Evolutionary conservation across 2,113 vertebrate species (phyloP).

Genomic region (Cromileptes altivelis): DNA sequence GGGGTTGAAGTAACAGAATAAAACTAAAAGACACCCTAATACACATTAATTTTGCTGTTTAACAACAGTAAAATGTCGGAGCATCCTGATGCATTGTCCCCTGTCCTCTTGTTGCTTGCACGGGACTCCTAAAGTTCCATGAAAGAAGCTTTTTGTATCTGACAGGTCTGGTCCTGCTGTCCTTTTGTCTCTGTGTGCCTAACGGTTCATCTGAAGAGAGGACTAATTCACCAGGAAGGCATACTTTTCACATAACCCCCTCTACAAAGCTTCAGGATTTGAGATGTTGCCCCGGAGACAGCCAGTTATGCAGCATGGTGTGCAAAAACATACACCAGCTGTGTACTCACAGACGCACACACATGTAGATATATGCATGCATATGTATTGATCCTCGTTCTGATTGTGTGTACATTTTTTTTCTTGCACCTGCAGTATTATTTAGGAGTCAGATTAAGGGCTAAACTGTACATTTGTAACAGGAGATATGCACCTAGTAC

Average conservation of each 20-base stretch:
- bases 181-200: constrained; percentile 46
- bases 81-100: not conserved
- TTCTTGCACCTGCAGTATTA: not conserved
- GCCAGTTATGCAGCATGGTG: constrained; percentile 14
- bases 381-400: not conserved
- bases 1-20: not conserved
- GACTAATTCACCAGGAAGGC: constrained; percentile 55
- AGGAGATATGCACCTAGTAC: constrained; percentile 22
- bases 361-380: not conserved
- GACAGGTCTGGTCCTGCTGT: constrained; percentile 59
- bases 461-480: constrained; percentile 33
- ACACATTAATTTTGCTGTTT: not conserved
- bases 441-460: constrained; percentile 3
- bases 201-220: not conserved
- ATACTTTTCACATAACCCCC: constrained; percentile 45
- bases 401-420: not conserved
- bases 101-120: not conserved
- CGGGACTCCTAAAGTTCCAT: constrained; percentile 4
- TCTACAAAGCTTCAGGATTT: constrained; percentile 44
- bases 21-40: not conserved
- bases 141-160: constrained; percentile 27
- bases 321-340: not conserved
- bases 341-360: not conserved
- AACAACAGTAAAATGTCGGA: not conserved
- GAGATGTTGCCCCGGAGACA: constrained; percentile 36